Base-by-base conservation (phyloP, 2,797 vertebrate genomes). In the Micrastur ruficollis region DNA sequence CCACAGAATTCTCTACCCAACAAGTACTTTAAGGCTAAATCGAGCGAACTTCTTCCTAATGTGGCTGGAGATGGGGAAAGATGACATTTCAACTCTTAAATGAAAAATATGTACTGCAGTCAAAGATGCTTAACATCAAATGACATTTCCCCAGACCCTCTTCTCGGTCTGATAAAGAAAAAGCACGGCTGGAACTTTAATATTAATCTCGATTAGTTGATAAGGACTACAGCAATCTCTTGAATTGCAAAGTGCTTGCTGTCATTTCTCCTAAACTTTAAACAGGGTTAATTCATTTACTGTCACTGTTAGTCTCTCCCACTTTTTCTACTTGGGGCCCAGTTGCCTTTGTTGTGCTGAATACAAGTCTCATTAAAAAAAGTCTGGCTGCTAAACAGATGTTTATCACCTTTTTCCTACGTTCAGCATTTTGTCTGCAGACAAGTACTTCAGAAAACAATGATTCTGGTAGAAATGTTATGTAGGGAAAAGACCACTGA, bases 21-120 rank as follows among this genome's bases (percentile, higher is more conserved):
- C 14, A 63, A 47, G 6, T 38, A 75, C 44, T 95, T 94, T 72
- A 86, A 91, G 65, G 49, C 76, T 72, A 95, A 74, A 90, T 75
- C 67, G 82, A 90, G 74, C 7, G 8, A 96, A 86, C 34, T 58
- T 79, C 72, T 96, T 92, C 75, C 72, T 49, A 76, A 62, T 22
- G 80, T 44, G 73, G 53, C n/a, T 34, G 26, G 29, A 96, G 93
- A 97, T 32, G 78, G 74, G 68, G 65, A 93, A 86, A 89, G 47
- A 63, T 86, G 90, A 42, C 58, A 78, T 96, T 96, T 97, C 53
- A 91, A 49, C 46, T 75, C 71, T 59, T 89, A 85, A 63, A 93
- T 74, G 68, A 96, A 98, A 96, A 87, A 63, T 89, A 96, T 78
- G 76, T 65, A 74, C 66, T 21, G 23, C 46, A 92, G 65, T 74